phyloP scores from a whole-genome alignment of 2,888 invertebrate species.

The Cryptus viduatorius region DNA sequence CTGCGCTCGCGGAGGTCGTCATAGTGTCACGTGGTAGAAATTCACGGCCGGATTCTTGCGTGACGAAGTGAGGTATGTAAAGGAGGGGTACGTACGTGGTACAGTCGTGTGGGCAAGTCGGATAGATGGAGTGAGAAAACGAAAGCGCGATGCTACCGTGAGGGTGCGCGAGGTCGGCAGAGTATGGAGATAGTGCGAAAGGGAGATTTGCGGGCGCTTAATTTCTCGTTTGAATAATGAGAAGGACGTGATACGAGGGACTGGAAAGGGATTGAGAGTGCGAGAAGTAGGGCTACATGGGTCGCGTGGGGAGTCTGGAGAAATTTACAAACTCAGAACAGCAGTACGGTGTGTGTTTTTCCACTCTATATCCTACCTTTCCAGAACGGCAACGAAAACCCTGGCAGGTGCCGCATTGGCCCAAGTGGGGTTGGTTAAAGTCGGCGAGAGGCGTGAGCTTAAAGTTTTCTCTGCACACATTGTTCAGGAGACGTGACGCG shows the following conservation, averaged over 20 bases:
- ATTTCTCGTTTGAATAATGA: slow-evolving; percentile 78
- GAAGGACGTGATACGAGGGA: slow-evolving; percentile 57
- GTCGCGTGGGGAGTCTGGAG: slow-evolving; percentile 3
- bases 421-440: slow-evolving; percentile 36
- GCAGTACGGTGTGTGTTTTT: slow-evolving; percentile 7
- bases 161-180: neutral
- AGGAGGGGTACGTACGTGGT: no score
- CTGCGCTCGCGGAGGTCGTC: slow-evolving; percentile 22
- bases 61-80: slow-evolving; percentile 49
- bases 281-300: neutral
- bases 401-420: slow-evolving; percentile 20
- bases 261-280: slow-evolving; percentile 8
- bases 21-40: slow-evolving; percentile 6
- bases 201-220: slow-evolving; percentile 64
- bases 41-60: slow-evolving; percentile 39
- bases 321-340: slow-evolving; percentile 39
- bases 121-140: slow-evolving; percentile 31
- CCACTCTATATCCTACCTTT: slow-evolving; percentile 28
- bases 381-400: slow-evolving; percentile 34
- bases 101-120: slow-evolving; percentile 37
- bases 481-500: slow-evolving; percentile 54
- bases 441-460: slow-evolving; percentile 15
- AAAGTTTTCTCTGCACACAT: slow-evolving; percentile 46
- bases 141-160: neutral
- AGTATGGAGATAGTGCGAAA: slow-evolving; percentile 52